phyloP scores from a whole-genome alignment of 2,113 vertebrate species.

The Tragelaphus scriptus region DNA sequence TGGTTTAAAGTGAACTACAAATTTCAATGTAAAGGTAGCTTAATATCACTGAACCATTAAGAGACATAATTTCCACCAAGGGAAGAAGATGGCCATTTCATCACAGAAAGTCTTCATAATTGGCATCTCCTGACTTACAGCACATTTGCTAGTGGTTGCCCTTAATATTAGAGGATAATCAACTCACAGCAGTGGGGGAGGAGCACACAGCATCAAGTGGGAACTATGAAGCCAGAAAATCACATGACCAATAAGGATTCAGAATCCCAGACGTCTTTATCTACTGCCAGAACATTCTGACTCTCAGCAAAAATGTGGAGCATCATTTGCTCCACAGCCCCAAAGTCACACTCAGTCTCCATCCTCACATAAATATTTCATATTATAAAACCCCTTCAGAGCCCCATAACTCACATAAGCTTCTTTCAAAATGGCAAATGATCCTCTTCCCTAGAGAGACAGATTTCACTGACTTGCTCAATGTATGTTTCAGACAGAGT shows the following conservation, averaged over 20 bases:
- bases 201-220: not conserved
- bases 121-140: not conserved
- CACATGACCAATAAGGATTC: not conserved
- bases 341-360: not conserved
- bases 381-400: constrained; percentile 16
- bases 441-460: not conserved
- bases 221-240: not conserved
- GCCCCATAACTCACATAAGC: not conserved
- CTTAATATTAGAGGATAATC: not conserved
- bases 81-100: not conserved
- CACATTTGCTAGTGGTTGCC: not conserved
- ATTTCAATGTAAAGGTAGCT: not conserved
- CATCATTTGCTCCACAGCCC: not conserved
- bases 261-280: not conserved
- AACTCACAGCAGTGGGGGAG: not conserved
- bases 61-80: not conserved
- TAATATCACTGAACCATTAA: not conserved
- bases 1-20: not conserved
- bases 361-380: constrained; percentile 48
- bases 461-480: constrained; percentile 14
- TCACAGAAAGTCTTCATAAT: not conserved
- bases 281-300: not conserved
- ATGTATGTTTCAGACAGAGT: not conserved
- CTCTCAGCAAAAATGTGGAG: constrained; percentile 32
- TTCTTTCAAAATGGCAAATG: constrained; percentile 56